These are phyloP conservation scores for Selenia dentaria DNA, from an alignment of 2,888 invertebrate genomes.

Conservation along the genomic window DNA sequence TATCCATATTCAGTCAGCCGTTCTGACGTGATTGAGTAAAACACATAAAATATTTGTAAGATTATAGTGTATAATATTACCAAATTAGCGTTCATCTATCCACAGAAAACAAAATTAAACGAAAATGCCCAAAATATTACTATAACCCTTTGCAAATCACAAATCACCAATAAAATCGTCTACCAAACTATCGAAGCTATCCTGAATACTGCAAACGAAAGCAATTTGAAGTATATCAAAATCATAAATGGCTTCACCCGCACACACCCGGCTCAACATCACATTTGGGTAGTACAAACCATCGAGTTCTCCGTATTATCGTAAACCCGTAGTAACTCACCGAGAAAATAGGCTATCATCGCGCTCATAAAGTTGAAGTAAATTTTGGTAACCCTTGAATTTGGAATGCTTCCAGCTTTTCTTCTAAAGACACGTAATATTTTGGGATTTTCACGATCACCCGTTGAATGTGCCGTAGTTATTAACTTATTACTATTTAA, in stretches of 20 bases:
- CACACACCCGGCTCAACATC: neutral
- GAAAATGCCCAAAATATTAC: too few relatives aligned
- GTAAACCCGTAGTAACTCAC: constrained; percentile 22
- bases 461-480: too few relatives aligned
- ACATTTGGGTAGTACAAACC: constrained; percentile 3
- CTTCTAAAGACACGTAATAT: constrained; percentile 24
- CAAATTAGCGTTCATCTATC: too few relatives aligned
- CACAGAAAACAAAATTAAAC: too few relatives aligned
- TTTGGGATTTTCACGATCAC: too few relatives aligned
- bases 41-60: too few relatives aligned
- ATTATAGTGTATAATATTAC: too few relatives aligned
- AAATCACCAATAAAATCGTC: neutral
- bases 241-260: constrained; percentile 5
- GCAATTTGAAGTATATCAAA: constrained; percentile 21
- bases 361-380: constrained; percentile 32
- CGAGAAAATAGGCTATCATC: constrained; percentile 34
- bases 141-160: too few relatives aligned
- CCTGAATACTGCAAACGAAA: constrained; percentile 2
- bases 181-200: neutral
- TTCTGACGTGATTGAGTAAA: too few relatives aligned
- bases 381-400: constrained; percentile 36
- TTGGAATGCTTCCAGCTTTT: constrained; percentile 19
- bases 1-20: too few relatives aligned
- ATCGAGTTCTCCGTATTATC: constrained; percentile 21
- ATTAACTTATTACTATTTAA: too few relatives aligned